phyloP scores from a whole-genome alignment of 2,113 vertebrate genomes.

The Coracopsis vasa region DNA sequence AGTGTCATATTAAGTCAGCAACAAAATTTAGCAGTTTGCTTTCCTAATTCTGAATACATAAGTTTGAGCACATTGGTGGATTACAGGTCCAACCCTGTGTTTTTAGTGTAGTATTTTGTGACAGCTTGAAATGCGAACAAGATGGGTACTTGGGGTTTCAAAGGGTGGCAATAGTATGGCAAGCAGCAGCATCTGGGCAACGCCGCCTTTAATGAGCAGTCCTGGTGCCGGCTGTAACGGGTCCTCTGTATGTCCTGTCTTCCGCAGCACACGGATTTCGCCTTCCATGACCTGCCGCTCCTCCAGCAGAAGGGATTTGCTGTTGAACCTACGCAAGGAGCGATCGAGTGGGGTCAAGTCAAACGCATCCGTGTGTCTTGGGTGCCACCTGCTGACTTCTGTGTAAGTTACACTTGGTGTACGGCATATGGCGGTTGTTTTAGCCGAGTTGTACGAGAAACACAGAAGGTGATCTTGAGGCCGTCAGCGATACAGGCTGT shows the following conservation, averaged over 20 bases:
- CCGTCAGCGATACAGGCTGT: not conserved
- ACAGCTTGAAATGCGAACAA: accelerated
- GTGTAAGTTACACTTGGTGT: constrained; percentile 66
- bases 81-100: not conserved
- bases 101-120: not conserved
- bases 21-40: not conserved
- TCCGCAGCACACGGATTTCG: constrained; percentile 78
- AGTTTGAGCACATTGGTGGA: not conserved
- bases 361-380: constrained; percentile 80
- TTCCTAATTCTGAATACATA: not conserved
- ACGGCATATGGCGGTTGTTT: not conserved
- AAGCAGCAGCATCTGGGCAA: not conserved
- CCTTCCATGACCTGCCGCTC: constrained; percentile 57
- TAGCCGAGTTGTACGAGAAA: not conserved
- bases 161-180: not conserved
- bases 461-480: not conserved
- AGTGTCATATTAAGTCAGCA: not conserved
- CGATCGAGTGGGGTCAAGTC: constrained; percentile 73
- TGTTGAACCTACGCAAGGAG: constrained; percentile 73
- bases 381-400: constrained; percentile 78
- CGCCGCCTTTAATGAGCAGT: not conserved
- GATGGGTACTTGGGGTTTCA: not conserved
- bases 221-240: not conserved
- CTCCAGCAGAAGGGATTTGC: constrained; percentile 84
- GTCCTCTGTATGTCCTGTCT: not conserved